Conservation (phyloP, 2,888 invertebrate species). For the Ichneumoninae sp. region DNA sequence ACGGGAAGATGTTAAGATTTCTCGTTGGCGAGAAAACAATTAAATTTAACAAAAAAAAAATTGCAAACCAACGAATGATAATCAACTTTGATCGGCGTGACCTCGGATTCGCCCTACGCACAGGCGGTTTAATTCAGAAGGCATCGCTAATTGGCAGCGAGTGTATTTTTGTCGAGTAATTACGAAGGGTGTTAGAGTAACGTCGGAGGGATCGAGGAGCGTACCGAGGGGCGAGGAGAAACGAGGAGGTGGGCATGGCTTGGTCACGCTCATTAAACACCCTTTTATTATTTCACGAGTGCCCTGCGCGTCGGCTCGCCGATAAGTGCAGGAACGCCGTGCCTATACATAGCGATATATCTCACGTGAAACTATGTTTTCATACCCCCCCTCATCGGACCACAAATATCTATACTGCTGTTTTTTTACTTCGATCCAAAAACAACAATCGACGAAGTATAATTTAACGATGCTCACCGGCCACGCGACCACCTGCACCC, state of each 20-base stretch:
- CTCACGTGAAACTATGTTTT: neutral
- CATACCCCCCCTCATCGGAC: neutral
- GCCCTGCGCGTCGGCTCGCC: slow-evolving; percentile 53
- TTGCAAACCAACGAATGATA: slow-evolving; percentile 8
- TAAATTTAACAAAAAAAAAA: neutral
- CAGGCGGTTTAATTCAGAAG: slow-evolving; percentile 24
- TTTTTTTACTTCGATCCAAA: slow-evolving; percentile 1
- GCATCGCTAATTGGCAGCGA: slow-evolving; percentile 62
- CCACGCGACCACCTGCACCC: slow-evolving; percentile 40
- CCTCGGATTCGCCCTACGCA: slow-evolving; percentile 36
- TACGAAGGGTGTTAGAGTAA: slow-evolving; percentile 60
- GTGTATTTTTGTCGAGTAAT: slow-evolving; percentile 61
- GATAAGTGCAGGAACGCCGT: slow-evolving; percentile 31
- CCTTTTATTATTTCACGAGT: slow-evolving; percentile 62
- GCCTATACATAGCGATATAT: neutral
- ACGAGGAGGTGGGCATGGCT: slow-evolving; percentile 52
- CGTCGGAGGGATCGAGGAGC: slow-evolving; percentile 31
- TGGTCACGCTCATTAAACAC: slow-evolving; percentile 70
- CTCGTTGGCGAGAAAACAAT: neutral
- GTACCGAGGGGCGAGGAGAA: slow-evolving; percentile 1
- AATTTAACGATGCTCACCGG: slow-evolving; percentile 23
- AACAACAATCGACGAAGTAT: slow-evolving; percentile 33
- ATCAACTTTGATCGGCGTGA: slow-evolving; percentile 17
- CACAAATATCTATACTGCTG: slow-evolving; percentile 32
- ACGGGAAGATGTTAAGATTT: neutral